phyloP scores from a whole-genome alignment of 1,140 invertebrate species.

The Chironomus tepperi region DNA sequence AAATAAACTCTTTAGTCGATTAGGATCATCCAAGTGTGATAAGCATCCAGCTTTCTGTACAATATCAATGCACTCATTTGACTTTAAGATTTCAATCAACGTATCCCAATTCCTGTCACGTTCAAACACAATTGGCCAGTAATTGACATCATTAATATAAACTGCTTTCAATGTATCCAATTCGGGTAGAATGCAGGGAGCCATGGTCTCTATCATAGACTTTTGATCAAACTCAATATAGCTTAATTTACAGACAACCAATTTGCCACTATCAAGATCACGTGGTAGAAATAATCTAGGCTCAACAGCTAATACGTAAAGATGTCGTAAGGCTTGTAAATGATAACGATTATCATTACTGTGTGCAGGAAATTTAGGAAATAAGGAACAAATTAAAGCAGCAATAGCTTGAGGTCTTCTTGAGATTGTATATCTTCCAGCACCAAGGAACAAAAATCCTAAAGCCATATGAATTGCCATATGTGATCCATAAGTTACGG shows the following conservation, averaged over 20 bases:
- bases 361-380: constrained; percentile 94
- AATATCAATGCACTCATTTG: constrained; percentile 61
- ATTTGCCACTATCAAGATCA: constrained; percentile 68
- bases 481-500: constrained; percentile 83
- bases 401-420: constrained; percentile 77
- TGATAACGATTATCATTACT: constrained; percentile 93
- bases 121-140: constrained; percentile 80
- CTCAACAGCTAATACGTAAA: constrained; percentile 90
- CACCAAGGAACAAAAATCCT: constrained; percentile 88
- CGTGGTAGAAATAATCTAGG: constrained; percentile 76
- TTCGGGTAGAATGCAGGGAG: constrained; percentile 81
- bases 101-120: constrained; percentile 73
- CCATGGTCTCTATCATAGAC: constrained; percentile 40
- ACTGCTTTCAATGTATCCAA: constrained; percentile 66
- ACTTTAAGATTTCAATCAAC: constrained; percentile 49
- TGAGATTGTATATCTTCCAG: constrained; percentile 77
- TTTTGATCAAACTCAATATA: constrained; percentile 33
- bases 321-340: constrained; percentile 87
- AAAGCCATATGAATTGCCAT: constrained; percentile 91
- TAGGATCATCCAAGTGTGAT: constrained; percentile 79
- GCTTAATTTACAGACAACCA: constrained; percentile 62
- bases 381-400: constrained; percentile 83
- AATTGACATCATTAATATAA: constrained; percentile 69
- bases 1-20: constrained; percentile 73
- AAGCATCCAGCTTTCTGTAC: constrained; percentile 85